Conservation (phyloP, 2,113 vertebrate species). For the Corydoras sp. region DNA sequence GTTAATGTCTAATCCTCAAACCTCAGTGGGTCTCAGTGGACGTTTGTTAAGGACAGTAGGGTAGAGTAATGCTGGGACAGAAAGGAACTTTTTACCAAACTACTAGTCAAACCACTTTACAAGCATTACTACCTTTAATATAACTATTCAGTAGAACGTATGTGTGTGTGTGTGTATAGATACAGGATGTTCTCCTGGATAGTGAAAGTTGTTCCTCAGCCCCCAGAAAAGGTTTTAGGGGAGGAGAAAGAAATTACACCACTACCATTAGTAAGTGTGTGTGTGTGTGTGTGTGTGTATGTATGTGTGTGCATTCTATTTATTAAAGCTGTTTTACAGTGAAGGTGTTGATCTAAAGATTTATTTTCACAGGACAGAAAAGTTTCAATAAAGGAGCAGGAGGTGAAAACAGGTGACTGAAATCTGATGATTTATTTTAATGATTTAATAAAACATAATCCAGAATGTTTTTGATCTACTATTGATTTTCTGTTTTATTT, state of each 20-base stretch:
- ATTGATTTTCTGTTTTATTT: not conserved
- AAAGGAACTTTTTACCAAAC: too few species aligned
- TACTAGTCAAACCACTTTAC: too few species aligned
- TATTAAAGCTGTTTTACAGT: too few species aligned
- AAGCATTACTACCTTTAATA: too few species aligned
- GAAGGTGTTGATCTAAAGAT: not conserved
- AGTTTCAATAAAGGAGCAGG: slow-evolving; percentile 51
- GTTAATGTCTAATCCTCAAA: too few species aligned
- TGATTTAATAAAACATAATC: not conserved
- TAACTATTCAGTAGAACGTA: not conserved
- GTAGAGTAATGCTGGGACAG: too few species aligned
- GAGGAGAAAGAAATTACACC: slow-evolving; percentile 33
- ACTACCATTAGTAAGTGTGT: slow-evolving; percentile 40
- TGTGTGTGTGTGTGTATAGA: slow-evolving; percentile 10
- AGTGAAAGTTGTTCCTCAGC: slow-evolving; percentile 67
- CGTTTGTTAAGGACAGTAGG: too few species aligned
- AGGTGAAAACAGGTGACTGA: slow-evolving; percentile 43
- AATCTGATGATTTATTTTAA: not conserved
- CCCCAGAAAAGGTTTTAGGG: slow-evolving; percentile 49
- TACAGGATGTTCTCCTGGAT: slow-evolving; percentile 70
- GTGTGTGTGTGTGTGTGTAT: slow-evolving; percentile 11
- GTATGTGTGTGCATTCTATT: not conserved
- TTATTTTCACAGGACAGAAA: slow-evolving; percentile 55
- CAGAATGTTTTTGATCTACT: not conserved
- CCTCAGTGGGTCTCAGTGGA: too few species aligned